These are phyloP conservation scores for Halocaridina rubra DNA, from an alignment of 2,888 invertebrate species.

Conservation along the genomic window DNA sequence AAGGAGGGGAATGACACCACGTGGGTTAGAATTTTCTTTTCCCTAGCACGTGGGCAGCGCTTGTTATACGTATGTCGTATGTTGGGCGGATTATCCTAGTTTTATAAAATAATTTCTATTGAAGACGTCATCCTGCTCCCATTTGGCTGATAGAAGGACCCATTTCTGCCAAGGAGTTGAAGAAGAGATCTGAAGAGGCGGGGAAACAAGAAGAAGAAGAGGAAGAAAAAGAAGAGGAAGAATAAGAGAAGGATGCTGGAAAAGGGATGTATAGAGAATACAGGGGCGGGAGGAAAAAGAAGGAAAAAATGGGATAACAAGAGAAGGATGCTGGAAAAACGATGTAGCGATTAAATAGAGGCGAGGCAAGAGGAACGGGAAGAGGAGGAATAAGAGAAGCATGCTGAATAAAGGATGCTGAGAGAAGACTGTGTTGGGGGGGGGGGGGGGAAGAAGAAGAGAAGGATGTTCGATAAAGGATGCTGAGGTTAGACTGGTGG, in stretches of 20 bases:
- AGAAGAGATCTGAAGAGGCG: background rate
- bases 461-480: background rate
- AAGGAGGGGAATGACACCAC: too few species aligned
- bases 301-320: background rate
- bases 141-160: conserved; percentile 31
- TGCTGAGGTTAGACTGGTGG: background rate
- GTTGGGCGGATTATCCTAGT: conserved; percentile 41
- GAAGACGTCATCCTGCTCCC: conserved; percentile 36
- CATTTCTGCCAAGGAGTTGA: background rate
- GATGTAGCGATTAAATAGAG: background rate
- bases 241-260: background rate
- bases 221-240: background rate
- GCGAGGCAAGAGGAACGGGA: background rate
- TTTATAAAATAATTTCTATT: conserved; percentile 56
- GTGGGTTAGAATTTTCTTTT: background rate
- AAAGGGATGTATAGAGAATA: too few species aligned
- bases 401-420: too few species aligned
- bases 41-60: background rate
- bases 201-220: background rate
- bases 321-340: background rate
- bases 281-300: too few species aligned
- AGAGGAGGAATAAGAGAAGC: too few species aligned
- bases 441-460: background rate
- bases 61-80: conserved; percentile 36
- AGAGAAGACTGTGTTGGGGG: background rate